These are phyloP conservation scores for Metopia argyrocephala DNA, from an alignment of 2,888 invertebrate species.

Conservation along the genomic window DNA sequence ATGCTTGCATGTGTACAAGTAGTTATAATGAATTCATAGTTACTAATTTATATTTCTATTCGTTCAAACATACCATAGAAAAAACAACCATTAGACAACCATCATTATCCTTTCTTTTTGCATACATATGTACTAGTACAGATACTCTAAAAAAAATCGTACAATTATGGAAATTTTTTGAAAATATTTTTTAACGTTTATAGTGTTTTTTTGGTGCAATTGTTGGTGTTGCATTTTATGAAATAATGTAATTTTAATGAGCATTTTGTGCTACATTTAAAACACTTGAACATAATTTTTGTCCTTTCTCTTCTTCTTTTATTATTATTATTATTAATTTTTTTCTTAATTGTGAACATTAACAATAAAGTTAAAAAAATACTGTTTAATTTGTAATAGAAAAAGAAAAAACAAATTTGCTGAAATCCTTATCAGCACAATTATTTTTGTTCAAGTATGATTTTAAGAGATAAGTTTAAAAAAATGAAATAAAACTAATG, in stretches of 20 bases:
- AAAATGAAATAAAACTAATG: not conserved
- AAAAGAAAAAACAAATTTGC: conserved; percentile 1
- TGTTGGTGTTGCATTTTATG: conserved; percentile 41
- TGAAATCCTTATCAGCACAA: not conserved
- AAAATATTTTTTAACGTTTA: conserved; percentile 4
- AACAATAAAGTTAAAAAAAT: not conserved
- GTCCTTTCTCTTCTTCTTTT: not conserved
- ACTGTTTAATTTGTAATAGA: not conserved
- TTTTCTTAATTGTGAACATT: not conserved
- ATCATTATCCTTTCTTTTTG: not conserved
- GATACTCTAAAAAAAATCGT: not conserved
- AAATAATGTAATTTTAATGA: conserved; percentile 66
- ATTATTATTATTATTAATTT: not conserved
- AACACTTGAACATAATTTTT: conserved; percentile 19
- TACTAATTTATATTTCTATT: conserved; percentile 18
- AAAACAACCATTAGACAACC: not conserved
- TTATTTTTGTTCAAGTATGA: not conserved
- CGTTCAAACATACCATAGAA: not conserved
- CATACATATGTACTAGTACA: not conserved
- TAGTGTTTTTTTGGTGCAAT: conserved; percentile 11
- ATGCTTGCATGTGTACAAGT: not conserved
- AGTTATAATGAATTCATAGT: conserved; percentile 44
- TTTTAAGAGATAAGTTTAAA: not conserved
- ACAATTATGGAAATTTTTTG: conserved; percentile 43
- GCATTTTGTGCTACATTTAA: conserved; percentile 55